A percentile compares a stretch with the other conserved stretches of the same genome.
These are phyloP conservation scores for Antheraea mylitta DNA, from an alignment of 1,140 invertebrate species.

Conservation along the genomic window DNA sequence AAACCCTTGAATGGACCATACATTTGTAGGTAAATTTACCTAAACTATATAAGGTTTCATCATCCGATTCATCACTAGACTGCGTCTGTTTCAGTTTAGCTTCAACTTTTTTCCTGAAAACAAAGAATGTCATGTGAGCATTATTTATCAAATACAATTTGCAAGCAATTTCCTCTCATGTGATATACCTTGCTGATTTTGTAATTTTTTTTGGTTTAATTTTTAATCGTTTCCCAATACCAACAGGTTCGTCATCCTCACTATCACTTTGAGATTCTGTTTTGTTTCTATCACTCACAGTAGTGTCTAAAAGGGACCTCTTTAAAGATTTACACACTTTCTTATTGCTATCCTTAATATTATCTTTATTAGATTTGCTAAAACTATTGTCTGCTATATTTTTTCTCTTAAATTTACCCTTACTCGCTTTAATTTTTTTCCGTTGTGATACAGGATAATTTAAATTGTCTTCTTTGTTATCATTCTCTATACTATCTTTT, in stretches of 20 bases:
- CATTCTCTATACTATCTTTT: slow-evolving; percentile 40
- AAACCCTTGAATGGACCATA: neutral
- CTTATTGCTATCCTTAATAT: slow-evolving; percentile 40
- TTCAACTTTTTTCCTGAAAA: slow-evolving; percentile 73
- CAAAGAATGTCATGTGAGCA: slow-evolving; percentile 12
- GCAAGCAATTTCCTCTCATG: neutral
- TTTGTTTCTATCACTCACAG: slow-evolving; percentile 64
- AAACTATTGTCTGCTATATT: slow-evolving; percentile 40
- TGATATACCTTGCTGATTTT: slow-evolving; percentile 54
- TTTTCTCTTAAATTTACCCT: slow-evolving; percentile 65
- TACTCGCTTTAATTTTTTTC: slow-evolving; percentile 70
- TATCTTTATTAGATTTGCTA: slow-evolving; percentile 43
- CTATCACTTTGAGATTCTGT: slow-evolving; percentile 75
- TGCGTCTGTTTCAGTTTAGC: slow-evolving; percentile 78
- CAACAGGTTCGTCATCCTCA: slow-evolving; percentile 62
- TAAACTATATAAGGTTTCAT: slow-evolving; percentile 70
- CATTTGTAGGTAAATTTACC: slow-evolving; percentile 30
- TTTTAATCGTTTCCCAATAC: slow-evolving; percentile 67
- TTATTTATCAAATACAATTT: neutral
- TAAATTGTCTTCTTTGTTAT: slow-evolving; percentile 35
- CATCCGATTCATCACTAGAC: slow-evolving; percentile 79
- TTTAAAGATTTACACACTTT: slow-evolving; percentile 65
- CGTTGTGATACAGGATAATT: slow-evolving; percentile 47
- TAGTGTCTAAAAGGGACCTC: slow-evolving; percentile 54
- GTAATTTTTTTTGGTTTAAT: slow-evolving; percentile 72